These are phyloP conservation scores for Odontocolon sp. DNA, from an alignment of 2,888 invertebrate genomes.

Conservation along the genomic window DNA sequence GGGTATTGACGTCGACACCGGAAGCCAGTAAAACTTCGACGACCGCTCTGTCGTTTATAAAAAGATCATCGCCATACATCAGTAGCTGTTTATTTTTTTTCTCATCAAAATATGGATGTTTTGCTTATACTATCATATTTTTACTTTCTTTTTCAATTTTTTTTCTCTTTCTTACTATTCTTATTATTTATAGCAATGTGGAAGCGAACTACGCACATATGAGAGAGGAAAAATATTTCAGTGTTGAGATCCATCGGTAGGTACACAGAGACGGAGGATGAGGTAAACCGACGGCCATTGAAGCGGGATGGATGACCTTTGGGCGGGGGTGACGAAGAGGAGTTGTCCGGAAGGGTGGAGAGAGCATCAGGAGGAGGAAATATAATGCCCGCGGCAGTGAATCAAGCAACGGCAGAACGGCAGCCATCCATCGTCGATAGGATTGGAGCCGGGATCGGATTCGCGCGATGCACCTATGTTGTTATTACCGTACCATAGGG, in stretches of 20 bases:
- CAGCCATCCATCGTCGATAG: conserved; percentile 75
- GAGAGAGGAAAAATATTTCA: conserved; percentile 20
- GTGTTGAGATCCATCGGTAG: conserved; percentile 18
- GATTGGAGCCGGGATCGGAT: conserved; percentile 75
- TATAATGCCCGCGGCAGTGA: conserved; percentile 65
- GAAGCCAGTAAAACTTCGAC: conserved; percentile 91
- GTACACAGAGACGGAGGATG: neutral
- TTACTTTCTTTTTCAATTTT: neutral
- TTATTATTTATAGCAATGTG: neutral
- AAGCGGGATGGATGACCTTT: conserved; percentile 48
- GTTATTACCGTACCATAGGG: conserved; percentile 79
- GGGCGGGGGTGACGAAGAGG: conserved; percentile 31
- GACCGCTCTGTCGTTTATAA: conserved; percentile 84
- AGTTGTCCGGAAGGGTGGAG: conserved; percentile 33
- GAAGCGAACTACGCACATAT: neutral
- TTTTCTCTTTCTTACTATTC: neutral
- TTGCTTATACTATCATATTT: neutral
- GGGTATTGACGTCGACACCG: conserved; percentile 93
- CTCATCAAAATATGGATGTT: too few relatives aligned
- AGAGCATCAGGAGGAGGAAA: conserved; percentile 60
- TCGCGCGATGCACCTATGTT: conserved; percentile 77
- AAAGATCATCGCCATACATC: too few relatives aligned
- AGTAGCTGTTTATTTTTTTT: too few relatives aligned
- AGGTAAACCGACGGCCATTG: conserved; percentile 37
- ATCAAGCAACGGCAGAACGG: conserved; percentile 70